Evolutionary conservation across 2,888 invertebrate species (phyloP).

Genomic region (Drosophila subsilvestris): DNA sequence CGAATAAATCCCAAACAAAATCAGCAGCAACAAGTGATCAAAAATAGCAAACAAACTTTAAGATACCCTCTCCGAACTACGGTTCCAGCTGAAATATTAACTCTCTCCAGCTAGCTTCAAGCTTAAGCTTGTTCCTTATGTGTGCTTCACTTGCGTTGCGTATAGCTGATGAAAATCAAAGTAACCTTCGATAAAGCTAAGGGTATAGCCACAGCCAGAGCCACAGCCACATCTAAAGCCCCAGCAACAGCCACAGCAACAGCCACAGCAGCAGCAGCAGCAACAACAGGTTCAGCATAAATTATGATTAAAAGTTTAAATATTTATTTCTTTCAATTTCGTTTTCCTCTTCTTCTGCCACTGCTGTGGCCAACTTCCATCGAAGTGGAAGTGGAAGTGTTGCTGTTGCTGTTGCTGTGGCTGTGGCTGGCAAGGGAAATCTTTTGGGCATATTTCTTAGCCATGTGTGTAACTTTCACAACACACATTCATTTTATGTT

Average conservation of each 20-base stretch:
- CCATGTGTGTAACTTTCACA: slow-evolving; percentile 67
- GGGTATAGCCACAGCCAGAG: too few species aligned
- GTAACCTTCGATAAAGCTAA: too few species aligned
- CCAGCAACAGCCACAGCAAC: too few species aligned
- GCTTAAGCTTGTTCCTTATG: too few species aligned
- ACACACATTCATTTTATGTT: slow-evolving; percentile 26
- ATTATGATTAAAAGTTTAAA: slow-evolving; percentile 61
- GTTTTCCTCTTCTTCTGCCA: not conserved
- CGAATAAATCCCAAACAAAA: slow-evolving; percentile 44
- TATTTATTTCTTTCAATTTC: slow-evolving; percentile 34
- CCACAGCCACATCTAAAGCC: too few species aligned
- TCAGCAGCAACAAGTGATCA: not conserved
- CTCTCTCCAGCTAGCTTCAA: too few species aligned
- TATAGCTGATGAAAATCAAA: too few species aligned
- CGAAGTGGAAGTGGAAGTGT: not conserved
- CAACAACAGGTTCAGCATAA: slow-evolving; percentile 74
- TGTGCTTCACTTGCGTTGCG: too few species aligned
- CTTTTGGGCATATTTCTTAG: slow-evolving; percentile 38
- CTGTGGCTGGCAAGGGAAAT: slow-evolving; percentile 54
- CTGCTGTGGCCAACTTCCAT: slow-evolving; percentile 55
- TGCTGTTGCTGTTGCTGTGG: slow-evolving; percentile 14
- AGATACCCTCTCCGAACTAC: not conserved
- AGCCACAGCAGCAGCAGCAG: slow-evolving; percentile 19
- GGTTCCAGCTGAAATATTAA: too few species aligned
- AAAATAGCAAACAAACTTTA: too few species aligned